Conservation (phyloP, 2,888 invertebrate genomes). For the Colletes collaris region DNA sequence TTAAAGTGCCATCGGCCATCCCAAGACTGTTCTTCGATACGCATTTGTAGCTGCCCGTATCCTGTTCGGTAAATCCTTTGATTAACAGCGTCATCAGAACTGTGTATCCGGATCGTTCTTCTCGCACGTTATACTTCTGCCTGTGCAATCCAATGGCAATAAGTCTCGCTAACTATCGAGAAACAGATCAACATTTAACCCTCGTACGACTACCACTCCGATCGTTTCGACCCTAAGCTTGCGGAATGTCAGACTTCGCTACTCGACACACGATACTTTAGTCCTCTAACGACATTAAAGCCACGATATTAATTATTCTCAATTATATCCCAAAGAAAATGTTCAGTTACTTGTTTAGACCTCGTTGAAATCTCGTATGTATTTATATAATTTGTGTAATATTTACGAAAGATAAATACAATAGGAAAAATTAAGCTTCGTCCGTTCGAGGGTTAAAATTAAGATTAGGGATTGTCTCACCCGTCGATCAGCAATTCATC, state of each 20-base stretch:
- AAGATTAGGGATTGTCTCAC: constrained; percentile 65
- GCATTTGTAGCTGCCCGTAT: constrained; percentile 91
- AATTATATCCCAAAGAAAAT: too few species aligned
- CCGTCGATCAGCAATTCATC: constrained; percentile 78
- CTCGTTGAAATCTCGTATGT: too few species aligned
- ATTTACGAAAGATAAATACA: too few species aligned
- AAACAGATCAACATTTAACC: neutral
- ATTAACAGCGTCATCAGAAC: constrained; percentile 90
- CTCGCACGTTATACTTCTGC: constrained; percentile 89
- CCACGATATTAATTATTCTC: too few species aligned
- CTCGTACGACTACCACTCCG: neutral
- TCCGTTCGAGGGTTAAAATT: neutral
- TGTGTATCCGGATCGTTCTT: constrained; percentile 89
- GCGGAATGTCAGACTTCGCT: too few species aligned
- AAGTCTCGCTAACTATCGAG: constrained; percentile 26
- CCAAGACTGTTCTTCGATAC: constrained; percentile 92
- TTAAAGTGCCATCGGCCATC: constrained; percentile 89
- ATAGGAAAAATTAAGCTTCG: too few species aligned
- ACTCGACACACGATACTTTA: too few species aligned
- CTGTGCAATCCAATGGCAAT: constrained; percentile 82
- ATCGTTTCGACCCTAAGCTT: too few species aligned
- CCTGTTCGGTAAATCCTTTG: constrained; percentile 85
- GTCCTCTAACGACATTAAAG: too few species aligned
- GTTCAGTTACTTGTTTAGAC: too few species aligned
- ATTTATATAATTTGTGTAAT: too few species aligned